phyloP scores from a whole-genome alignment of 2,888 invertebrate species.

The Agelastica alni region DNA sequence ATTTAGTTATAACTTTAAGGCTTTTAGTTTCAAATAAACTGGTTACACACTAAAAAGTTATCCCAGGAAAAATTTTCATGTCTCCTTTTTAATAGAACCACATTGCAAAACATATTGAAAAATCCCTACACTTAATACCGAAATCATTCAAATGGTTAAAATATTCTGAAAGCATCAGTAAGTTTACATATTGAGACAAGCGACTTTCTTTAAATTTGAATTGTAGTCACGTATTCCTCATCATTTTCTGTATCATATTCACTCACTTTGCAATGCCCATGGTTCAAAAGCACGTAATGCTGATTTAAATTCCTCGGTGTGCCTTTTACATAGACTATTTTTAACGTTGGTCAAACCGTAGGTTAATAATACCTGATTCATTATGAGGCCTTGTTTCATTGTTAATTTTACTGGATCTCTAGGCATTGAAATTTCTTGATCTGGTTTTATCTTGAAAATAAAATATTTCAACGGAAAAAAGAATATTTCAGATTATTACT shows the following conservation, averaged over 20 bases:
- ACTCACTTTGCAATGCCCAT: slow-evolving; percentile 51
- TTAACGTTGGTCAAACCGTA: slow-evolving; percentile 41
- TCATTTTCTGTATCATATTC: slow-evolving; percentile 11
- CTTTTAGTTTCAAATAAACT: too few relatives aligned
- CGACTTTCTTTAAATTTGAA: slow-evolving; percentile 2
- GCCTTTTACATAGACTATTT: slow-evolving; percentile 43
- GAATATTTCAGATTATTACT: background rate
- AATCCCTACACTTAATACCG: too few relatives aligned
- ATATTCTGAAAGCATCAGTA: background rate
- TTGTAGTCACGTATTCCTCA: slow-evolving; percentile 2
- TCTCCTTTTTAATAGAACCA: too few relatives aligned
- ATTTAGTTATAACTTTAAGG: too few relatives aligned
- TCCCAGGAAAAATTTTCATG: too few relatives aligned
- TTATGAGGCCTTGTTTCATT: slow-evolving; percentile 46
- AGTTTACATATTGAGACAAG: slow-evolving; percentile 4
- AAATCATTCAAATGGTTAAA: too few relatives aligned
- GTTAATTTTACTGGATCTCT: slow-evolving; percentile 38
- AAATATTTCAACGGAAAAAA: too few relatives aligned
- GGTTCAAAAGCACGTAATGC: slow-evolving; percentile 47
- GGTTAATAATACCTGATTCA: slow-evolving; percentile 48
- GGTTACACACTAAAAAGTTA: too few relatives aligned
- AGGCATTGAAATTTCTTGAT: background rate
- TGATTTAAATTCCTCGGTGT: slow-evolving; percentile 44
- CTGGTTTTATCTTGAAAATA: too few relatives aligned
- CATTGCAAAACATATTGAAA: too few relatives aligned